Conservation (phyloP, 2,797 vertebrate species). For the Galaxias olidus region DNA sequence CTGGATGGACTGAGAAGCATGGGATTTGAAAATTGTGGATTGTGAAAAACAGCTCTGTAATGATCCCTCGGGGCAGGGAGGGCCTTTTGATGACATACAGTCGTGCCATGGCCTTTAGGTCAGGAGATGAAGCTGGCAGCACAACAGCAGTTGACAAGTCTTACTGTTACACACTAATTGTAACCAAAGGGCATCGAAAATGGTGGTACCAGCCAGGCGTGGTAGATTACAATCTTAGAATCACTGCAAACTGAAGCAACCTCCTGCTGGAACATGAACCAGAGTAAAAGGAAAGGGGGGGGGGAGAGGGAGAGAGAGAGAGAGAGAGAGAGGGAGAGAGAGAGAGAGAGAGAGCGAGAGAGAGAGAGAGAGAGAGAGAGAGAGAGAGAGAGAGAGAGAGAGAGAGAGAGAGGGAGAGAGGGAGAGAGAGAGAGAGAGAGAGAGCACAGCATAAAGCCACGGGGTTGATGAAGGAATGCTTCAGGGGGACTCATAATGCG, state of each 20-base stretch:
- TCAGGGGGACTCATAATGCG: conserved; percentile 15
- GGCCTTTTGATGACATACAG: no score
- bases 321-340: background rate
- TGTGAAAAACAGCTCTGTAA: no score
- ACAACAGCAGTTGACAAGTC: no score
- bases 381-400: background rate
- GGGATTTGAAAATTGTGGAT: no score
- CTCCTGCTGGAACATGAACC: no score
- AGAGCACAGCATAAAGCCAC: no score
- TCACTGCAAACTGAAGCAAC: no score
- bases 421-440: background rate
- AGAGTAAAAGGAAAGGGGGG: background rate
- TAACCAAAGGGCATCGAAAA: background rate
- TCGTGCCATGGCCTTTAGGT: conserved; percentile 27
- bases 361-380: background rate
- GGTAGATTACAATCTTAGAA: background rate
- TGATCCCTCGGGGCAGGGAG: no score
- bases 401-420: background rate
- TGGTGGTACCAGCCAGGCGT: background rate
- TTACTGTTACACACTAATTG: background rate
- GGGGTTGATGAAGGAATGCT: background rate
- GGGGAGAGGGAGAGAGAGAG: background rate
- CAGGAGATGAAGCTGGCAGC: conserved; percentile 34
- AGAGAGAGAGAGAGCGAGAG: background rate
- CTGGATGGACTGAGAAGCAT: no score